Conservation (phyloP, 92 coral and sea anemone species). For the Blastomussa wellsi region DNA sequence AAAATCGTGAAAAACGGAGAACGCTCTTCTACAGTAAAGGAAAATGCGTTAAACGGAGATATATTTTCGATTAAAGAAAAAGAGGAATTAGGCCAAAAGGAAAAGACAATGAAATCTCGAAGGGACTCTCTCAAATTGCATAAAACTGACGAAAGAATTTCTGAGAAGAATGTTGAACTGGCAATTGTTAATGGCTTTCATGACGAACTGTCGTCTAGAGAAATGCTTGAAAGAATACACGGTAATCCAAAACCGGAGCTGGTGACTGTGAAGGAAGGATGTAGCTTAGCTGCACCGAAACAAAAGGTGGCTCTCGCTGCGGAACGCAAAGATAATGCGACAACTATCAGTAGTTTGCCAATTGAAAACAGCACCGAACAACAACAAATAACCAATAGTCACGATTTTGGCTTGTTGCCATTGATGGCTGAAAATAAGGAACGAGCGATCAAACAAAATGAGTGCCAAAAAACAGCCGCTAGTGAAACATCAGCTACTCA, state of each 20-base stretch:
- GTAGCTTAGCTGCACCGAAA: slow-evolving; percentile 3
- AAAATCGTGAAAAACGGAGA: background rate
- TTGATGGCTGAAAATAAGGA: background rate
- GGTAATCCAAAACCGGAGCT: slow-evolving; percentile 22
- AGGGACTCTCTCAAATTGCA: background rate
- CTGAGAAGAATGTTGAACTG: background rate
- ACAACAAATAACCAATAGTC: background rate
- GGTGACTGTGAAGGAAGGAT: slow-evolving; percentile 14
- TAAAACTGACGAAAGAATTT: background rate
- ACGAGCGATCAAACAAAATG: background rate
- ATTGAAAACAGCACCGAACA: background rate
- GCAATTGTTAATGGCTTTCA: slow-evolving; percentile 15
- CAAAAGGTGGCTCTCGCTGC: background rate
- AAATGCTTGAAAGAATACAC: background rate
- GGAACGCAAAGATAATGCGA: background rate
- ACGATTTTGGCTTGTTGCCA: background rate
- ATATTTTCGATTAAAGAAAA: background rate
- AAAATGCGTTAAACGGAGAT: slow-evolving; percentile 23
- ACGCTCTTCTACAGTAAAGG: background rate
- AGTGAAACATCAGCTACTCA: background rate
- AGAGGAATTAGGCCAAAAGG: background rate
- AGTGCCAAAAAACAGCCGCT: background rate
- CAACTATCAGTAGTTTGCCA: background rate
- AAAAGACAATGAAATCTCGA: background rate
- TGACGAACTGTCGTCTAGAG: background rate